Evolutionary conservation across 1,140 invertebrate genomes (phyloP), one percentile per base, ranked within the genome.

Genomic region (Gyrodactylus bullatarudis): DNA sequence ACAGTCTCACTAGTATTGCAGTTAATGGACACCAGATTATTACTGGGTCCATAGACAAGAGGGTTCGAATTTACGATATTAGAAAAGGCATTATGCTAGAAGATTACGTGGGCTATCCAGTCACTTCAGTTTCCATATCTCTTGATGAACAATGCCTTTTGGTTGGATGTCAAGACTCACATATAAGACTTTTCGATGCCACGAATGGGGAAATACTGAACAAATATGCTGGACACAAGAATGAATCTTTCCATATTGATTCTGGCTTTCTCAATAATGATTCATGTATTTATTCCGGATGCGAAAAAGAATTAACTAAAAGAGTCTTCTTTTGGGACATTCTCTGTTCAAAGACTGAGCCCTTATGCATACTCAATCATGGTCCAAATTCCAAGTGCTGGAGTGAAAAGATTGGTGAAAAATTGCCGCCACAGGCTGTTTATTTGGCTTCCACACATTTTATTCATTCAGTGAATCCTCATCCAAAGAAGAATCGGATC

Each of bases 11-110:
- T 16, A 86, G 86, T 8, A 80, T 97, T 20, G 84, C 86, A 78
- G 85, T 93, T 21, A 88, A 87, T 23, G 86, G 89, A 80, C 85
- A 91, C 82, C 88, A 93, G 84, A 89, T 98, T 77, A 81, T 95
- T 69, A 86, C 88, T 0, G 86, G 86, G 22, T 95, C 89, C 8
- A 85, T 91, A n/a, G 93, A 98, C 81, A 85, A 87, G 70, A 86
- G 86, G 78, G 84, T 91, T 8, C 81, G 92, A 23, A 82, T 87
- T 76, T 97, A 97, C 80, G 93, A 96, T 82, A 84, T 98, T 26
- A 81, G 93, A 34, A 85, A 86, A 75, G 91, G 90, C 0, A 84
- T 87, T 80, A 82, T 93, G 76, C 83, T 84, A 75, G 84, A 85
- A n/a, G 91, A 96, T 82, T 88, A 86, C 80, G 83, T 93, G 76